Base-by-base conservation (phyloP, 2,888 invertebrate species). In the Sinopyrophorus schimmeli region DNA sequence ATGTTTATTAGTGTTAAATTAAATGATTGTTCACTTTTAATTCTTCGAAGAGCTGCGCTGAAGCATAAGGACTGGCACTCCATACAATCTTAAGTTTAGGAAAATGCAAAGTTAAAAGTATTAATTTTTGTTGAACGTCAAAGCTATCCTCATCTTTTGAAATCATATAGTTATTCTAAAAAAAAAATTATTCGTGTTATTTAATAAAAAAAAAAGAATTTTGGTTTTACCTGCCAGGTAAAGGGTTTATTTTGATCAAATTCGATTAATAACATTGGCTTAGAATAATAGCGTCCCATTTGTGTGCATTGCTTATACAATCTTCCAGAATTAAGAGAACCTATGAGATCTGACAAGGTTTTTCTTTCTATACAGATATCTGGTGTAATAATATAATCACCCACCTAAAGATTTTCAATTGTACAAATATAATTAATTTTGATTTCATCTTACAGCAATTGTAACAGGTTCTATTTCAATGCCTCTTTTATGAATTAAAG, bases 311-410 rank as follows among this genome's bases (percentile, higher is more conserved):
- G 99, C 67, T 91, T 92, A 74, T 94, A 97, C 16, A 99, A 80
- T 9, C 99, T 84, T 0, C 99, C 99, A 27, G 89, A 92, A 73
- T 93, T 91, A 17, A 99, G 77, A 0, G 98, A 98, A 3, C 95
- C 94, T 62, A 97, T 93, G 58, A 99, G 77, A 79, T 99, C 98
- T 3, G 92, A 93, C 54, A 98, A 81, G 34, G 94, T 94, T 74
- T 99, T 99, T 37, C 99, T 80, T 75, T 99, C 99, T 10, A 99
- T 89, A 67, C 98, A 97, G 57, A 97, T 90, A 12, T 96, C 93
- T 0, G 96, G 93, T 0, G 97, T 93, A 9, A 99, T 77, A 66
- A 99, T 93, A 70, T 99, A 99, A 75, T 99, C 99, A 0, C 98
- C 99, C 48, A 99, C 87, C 89, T 92, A 62, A 10, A 69, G 66